Evolutionary conservation across 1,140 invertebrate genomes (phyloP).

Genomic region (Monomorium pharaonis): DNA sequence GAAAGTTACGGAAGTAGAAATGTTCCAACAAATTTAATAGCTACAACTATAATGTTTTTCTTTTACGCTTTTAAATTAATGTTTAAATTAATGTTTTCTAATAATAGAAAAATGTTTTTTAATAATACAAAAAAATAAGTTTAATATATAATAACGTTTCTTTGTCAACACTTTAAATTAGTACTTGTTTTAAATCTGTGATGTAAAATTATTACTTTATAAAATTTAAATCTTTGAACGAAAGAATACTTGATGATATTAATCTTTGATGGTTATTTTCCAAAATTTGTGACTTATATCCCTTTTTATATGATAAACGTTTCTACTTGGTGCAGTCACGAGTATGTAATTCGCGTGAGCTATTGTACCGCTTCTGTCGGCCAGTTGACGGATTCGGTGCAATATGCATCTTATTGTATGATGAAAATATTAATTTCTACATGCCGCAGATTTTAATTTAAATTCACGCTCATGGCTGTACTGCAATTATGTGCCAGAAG

Average conservation of each 20-base stretch:
- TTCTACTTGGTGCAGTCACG: conserved; percentile 57
- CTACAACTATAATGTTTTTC: neutral
- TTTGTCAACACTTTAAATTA: neutral
- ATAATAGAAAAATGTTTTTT: no score
- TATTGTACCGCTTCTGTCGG: conserved; percentile 69
- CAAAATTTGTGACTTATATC: conserved; percentile 26
- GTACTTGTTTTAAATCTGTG: neutral
- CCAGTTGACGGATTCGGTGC: conserved; percentile 70
- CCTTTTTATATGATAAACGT: conserved; percentile 13
- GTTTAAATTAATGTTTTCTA: no score
- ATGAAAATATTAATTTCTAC: neutral
- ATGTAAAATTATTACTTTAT: neutral
- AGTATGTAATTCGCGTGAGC: conserved; percentile 18
- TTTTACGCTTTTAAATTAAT: neutral
- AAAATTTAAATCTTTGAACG: neutral
- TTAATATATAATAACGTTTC: neutral
- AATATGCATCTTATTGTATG: conserved; percentile 55
- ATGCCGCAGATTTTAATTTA: neutral
- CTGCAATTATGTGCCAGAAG: conserved; percentile 17
- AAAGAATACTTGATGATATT: neutral
- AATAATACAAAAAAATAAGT: neutral
- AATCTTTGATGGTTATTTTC: neutral
- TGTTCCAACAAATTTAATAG: neutral
- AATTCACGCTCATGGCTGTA: conserved; percentile 64
- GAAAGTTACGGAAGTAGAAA: neutral